These are phyloP conservation scores for Craterocephalus amniculus DNA, from an alignment of 2,797 vertebrate species.

Conservation along the genomic window DNA sequence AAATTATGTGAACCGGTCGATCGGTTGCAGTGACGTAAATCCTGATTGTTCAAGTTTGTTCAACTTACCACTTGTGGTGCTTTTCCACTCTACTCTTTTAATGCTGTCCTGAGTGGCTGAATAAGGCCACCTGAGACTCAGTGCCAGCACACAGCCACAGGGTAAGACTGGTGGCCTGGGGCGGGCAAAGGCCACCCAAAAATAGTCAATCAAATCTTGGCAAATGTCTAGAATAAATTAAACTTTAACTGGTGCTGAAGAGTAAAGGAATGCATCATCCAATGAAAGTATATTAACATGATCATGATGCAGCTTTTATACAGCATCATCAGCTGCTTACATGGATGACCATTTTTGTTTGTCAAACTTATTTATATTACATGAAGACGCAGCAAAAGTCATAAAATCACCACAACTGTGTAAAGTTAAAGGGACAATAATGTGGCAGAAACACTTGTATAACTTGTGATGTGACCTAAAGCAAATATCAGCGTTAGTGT, in stretches of 20 bases:
- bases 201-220: not conserved
- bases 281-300: no score
- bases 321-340: not conserved
- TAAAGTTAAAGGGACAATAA: not conserved
- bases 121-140: not conserved
- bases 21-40: constrained; percentile 4
- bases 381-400: not conserved
- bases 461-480: no score
- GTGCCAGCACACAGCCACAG: not conserved
- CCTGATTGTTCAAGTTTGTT: constrained; percentile 23
- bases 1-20: constrained; percentile 30
- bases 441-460: no score
- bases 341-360: not conserved
- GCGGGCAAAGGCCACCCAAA: no score
- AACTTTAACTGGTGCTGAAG: not conserved
- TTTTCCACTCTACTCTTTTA: constrained; percentile 9
- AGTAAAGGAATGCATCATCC: not conserved
- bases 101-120: not conserved
- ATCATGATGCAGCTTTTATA: not conserved
- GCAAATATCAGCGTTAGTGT: no score
- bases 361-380: not conserved
- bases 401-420: not conserved
- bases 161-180: no score
- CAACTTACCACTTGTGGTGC: not conserved
- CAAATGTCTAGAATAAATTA: not conserved